Evolutionary conservation across 2,797 vertebrate species (phyloP).

Genomic region (Lycodopsis pacificus): DNA sequence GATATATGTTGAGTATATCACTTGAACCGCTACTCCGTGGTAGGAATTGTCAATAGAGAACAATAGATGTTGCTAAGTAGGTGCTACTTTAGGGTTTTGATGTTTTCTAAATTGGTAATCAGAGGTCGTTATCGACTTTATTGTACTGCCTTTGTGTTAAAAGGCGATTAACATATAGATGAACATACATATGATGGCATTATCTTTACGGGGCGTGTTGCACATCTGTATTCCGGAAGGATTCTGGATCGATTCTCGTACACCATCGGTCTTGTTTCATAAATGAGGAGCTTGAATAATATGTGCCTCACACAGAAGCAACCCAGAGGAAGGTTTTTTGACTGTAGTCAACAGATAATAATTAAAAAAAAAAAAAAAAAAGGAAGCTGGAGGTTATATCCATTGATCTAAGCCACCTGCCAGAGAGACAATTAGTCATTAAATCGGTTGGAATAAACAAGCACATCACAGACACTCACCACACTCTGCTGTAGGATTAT

Average conservation of each 20-base stretch:
- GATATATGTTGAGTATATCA: not conserved
- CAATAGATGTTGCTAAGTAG: not conserved
- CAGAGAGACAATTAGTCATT: slow-evolving; percentile 62
- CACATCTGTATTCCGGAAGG: slow-evolving; percentile 30
- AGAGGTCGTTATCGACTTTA: not conserved
- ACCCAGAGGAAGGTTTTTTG: slow-evolving; percentile 9
- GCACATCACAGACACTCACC: slow-evolving; percentile 27
- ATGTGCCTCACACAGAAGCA: not conserved
- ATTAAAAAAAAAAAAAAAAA: slow-evolving; percentile 6
- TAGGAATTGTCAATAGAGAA: not conserved
- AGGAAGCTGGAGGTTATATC: slow-evolving; percentile 36
- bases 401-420: slow-evolving; percentile 57
- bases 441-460: slow-evolving; percentile 47
- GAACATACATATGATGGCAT: not conserved
- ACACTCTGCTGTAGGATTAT: slow-evolving; percentile 23
- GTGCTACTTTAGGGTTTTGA: not conserved
- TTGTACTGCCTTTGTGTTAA: not conserved
- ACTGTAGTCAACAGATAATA: slow-evolving; percentile 43
- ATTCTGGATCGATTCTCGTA: slow-evolving; percentile 11
- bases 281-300: slow-evolving; percentile 32
- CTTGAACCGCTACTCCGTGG: not conserved
- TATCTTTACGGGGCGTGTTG: slow-evolving; percentile 2
- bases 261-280: slow-evolving; percentile 21
- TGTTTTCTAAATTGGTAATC: not conserved
- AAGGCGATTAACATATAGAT: not conserved